Conservation (phyloP, 1,140 invertebrate genomes). For the Hyles vespertilio region DNA sequence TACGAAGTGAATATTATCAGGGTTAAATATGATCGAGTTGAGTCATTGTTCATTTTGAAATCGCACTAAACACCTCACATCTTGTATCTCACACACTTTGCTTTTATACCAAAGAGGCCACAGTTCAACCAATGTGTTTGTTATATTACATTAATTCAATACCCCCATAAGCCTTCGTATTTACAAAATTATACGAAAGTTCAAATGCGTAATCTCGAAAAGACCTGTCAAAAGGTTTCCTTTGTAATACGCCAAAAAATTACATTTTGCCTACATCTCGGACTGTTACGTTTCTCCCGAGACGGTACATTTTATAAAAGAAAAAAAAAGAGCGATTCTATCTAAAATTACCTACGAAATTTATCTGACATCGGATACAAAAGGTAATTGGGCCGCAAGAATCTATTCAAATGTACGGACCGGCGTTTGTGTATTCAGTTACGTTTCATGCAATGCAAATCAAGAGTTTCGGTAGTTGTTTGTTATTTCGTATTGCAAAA, state of each 20-base stretch:
- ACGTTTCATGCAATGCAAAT: conserved; percentile 15
- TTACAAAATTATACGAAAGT: neutral
- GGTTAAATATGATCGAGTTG: no score
- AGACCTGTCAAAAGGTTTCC: neutral
- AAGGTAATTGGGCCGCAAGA: conserved; percentile 8
- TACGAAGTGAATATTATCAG: no score
- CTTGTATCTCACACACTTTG: neutral
- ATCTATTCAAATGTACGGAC: conserved; percentile 2
- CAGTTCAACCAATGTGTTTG: no score
- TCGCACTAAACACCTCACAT: no score
- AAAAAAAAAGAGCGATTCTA: neutral
- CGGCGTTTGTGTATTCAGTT: conserved; percentile 3
- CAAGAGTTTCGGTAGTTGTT: conserved; percentile 4
- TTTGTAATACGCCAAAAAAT: no score
- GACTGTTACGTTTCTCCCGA: no score
- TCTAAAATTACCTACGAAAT: conserved; percentile 4
- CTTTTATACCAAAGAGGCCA: no score
- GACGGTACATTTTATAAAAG: neutral
- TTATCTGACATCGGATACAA: conserved; percentile 6
- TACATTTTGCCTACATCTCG: no score
- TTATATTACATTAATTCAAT: no score
- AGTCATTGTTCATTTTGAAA: no score
- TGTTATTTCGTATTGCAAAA: conserved; percentile 12
- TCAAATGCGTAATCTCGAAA: neutral
- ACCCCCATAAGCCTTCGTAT: no score